These are phyloP conservation scores for Caprella mutica DNA, from an alignment of 2,888 invertebrate species.

Conservation along the genomic window DNA sequence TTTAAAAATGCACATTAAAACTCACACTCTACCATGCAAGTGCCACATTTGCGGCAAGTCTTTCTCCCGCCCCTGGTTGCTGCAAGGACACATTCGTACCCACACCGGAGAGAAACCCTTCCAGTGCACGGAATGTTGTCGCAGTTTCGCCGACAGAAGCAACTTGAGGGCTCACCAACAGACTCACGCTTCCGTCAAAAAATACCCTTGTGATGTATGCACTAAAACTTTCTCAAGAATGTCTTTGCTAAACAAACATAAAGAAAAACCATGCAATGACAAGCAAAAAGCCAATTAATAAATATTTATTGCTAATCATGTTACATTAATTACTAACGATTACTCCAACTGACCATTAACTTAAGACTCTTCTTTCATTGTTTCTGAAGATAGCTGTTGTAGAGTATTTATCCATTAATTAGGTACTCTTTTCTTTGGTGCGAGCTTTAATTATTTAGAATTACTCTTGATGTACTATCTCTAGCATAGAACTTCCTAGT, in stretches of 20 bases:
- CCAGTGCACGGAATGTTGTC: constrained; percentile 83
- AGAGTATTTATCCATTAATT: too few species aligned
- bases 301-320: too few species aligned
- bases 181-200: constrained; percentile 94
- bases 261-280: constrained; percentile 75
- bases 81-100: constrained; percentile 93
- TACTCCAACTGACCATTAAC: too few species aligned
- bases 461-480: too few species aligned
- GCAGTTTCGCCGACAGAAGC: constrained; percentile 92
- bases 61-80: constrained; percentile 90
- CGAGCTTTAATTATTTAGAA: too few species aligned
- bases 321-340: too few species aligned
- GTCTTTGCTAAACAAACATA: constrained; percentile 86
- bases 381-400: too few species aligned
- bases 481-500: too few species aligned
- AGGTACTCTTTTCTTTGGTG: too few species aligned
- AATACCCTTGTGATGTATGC: constrained; percentile 85
- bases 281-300: too few species aligned
- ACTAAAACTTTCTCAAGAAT: constrained; percentile 93
- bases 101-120: constrained; percentile 98
- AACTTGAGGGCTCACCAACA: constrained; percentile 92
- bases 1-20: constrained; percentile 96
- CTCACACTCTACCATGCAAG: constrained; percentile 93
- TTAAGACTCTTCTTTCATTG: too few species aligned
- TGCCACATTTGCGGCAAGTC: constrained; percentile 93